A percentile compares a stretch with the other conserved stretches of the same genome.
Conservation (phyloP, 1,140 invertebrate genomes). For the Halotydeus destructor region DNA sequence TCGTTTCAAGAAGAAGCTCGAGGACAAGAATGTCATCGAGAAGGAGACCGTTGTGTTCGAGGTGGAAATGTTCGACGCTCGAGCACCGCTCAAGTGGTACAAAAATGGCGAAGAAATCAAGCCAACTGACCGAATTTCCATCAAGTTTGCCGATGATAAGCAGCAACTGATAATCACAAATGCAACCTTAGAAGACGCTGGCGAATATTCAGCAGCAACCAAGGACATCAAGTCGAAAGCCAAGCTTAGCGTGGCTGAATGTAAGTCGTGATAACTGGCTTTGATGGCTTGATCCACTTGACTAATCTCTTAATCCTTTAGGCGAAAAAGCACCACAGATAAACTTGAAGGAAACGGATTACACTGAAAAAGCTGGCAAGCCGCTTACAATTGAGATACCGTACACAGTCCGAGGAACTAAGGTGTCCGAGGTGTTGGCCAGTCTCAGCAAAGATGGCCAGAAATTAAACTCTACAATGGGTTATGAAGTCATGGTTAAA, state of each 20-base stretch:
- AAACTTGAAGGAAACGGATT: conserved; percentile 22
- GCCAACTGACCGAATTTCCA: conserved; percentile 43
- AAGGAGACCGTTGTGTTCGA: conserved; percentile 71
- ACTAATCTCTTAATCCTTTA: conserved; percentile 17
- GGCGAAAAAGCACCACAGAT: conserved; percentile 29
- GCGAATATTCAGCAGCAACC: conserved; percentile 63
- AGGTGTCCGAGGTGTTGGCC: conserved; percentile 60
- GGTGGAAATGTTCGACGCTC: conserved; percentile 80
- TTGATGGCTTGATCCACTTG: background rate
- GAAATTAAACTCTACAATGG: conserved; percentile 48
- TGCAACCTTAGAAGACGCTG: conserved; percentile 52
- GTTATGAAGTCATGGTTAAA: conserved; percentile 65
- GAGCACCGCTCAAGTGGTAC: conserved; percentile 74
- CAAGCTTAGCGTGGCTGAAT: conserved; percentile 47
- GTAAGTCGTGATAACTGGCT: conserved; percentile 13
- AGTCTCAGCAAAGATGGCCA: conserved; percentile 75
- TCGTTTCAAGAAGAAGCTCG: conserved; percentile 86
- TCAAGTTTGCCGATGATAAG: conserved; percentile 73
- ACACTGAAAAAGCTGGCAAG: conserved; percentile 17
- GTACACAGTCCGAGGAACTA: conserved; percentile 68
- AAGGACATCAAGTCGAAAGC: conserved; percentile 53
- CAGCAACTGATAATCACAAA: conserved; percentile 71
- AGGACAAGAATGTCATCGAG: conserved; percentile 73
- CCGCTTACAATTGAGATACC: conserved; percentile 41
- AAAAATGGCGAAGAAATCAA: conserved; percentile 71